A percentile compares a stretch with the other conserved stretches of the same genome.
Evolutionary conservation across 2,888 invertebrate species (phyloP).

Genomic region (Hofmannophila pseudospretella): DNA sequence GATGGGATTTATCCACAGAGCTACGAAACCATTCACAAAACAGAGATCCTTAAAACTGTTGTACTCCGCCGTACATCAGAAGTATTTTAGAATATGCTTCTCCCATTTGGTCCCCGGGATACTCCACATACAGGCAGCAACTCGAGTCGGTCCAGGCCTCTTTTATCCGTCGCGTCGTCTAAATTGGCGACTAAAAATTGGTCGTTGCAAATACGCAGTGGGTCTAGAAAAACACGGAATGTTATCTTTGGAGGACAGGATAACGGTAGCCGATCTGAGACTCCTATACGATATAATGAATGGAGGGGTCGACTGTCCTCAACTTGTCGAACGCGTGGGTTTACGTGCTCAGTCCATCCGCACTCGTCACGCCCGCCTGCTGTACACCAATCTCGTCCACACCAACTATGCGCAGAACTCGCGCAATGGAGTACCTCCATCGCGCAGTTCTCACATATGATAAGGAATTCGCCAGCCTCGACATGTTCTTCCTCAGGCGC

Average conservation of each 20-base stretch:
- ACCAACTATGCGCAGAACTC: not conserved
- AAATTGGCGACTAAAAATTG: too few relatives aligned
- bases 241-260: too few relatives aligned
- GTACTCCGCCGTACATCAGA: conserved; percentile 1
- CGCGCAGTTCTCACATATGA: too few relatives aligned
- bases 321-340: not conserved
- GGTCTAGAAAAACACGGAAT: too few relatives aligned
- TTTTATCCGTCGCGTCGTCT: not conserved
- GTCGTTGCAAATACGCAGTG: too few relatives aligned
- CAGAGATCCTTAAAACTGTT: too few relatives aligned
- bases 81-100: conserved; percentile 3
- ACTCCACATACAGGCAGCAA: not conserved
- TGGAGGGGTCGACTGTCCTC: not conserved
- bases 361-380: not conserved
- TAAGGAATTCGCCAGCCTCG: too few relatives aligned
- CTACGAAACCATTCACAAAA: too few relatives aligned
- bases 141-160: not conserved
- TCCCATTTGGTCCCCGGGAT: conserved; percentile 1
- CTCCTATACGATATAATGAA: too few relatives aligned
- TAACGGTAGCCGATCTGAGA: too few relatives aligned
- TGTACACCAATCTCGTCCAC: not conserved
- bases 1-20: not conserved
- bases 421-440: too few relatives aligned
- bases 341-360: not conserved
- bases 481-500: too few relatives aligned